Evolutionary conservation across 2,888 invertebrate species (phyloP).

Genomic region (Netelia fuscicornis): DNA sequence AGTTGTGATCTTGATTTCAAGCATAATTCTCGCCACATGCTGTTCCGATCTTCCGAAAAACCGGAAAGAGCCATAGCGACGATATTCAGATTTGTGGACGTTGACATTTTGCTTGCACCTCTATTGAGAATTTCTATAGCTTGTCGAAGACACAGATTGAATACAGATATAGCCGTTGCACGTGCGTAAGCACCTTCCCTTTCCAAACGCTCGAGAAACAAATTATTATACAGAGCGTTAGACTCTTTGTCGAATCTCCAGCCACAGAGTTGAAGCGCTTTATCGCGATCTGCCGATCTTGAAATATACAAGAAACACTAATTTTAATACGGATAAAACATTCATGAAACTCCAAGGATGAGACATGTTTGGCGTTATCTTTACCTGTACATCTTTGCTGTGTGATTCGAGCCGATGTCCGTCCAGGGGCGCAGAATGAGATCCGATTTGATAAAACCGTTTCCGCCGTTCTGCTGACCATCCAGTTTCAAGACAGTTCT

Average conservation of each 20-base stretch:
- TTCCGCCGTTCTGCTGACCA: slow-evolving; percentile 83
- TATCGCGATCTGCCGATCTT: slow-evolving; percentile 89
- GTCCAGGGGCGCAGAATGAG: slow-evolving; percentile 87
- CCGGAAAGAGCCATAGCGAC: slow-evolving; percentile 94
- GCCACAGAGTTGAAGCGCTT: slow-evolving; percentile 94
- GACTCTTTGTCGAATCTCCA: slow-evolving; percentile 94
- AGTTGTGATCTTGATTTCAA: slow-evolving; percentile 91
- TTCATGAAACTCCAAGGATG: not conserved
- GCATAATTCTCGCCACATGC: slow-evolving; percentile 92
- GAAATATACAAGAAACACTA: not conserved
- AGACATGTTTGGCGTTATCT: not conserved
- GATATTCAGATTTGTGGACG: slow-evolving; percentile 86
- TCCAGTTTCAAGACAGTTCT: slow-evolving; percentile 87
- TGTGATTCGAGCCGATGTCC: slow-evolving; percentile 87
- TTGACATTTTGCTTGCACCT: slow-evolving; percentile 86
- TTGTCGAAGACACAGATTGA: slow-evolving; percentile 93
- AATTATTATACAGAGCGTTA: slow-evolving; percentile 85
- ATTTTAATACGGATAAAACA: not conserved
- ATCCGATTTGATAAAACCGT: slow-evolving; percentile 87
- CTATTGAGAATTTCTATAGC: slow-evolving; percentile 95
- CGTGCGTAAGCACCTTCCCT: slow-evolving; percentile 91
- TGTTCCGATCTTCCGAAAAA: slow-evolving; percentile 94
- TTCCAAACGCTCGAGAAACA: slow-evolving; percentile 89
- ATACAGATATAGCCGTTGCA: slow-evolving; percentile 96
- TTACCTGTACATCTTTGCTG: slow-evolving; percentile 87